Percentiles rank a stretch among this genome's conserved stretches.
These are phyloP conservation scores for Archips xylosteana DNA, from an alignment of 2,888 invertebrate genomes.

Conservation along the genomic window DNA sequence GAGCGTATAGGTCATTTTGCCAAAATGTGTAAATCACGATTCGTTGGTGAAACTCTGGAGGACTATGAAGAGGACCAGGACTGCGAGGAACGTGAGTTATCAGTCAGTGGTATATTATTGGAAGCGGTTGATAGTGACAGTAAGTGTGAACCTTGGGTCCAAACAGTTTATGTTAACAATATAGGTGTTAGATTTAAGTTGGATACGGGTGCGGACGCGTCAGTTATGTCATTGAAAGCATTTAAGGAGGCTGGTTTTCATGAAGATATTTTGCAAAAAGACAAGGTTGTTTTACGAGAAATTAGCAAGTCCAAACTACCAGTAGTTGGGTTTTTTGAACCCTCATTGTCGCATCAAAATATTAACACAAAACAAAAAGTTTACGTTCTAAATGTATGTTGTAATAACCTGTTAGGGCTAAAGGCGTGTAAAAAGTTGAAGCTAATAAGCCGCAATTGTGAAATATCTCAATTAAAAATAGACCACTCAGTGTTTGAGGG, in stretches of 20 bases:
- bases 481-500: slow-evolving; percentile 2
- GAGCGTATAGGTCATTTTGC: no score
- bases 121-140: background rate
- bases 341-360: background rate
- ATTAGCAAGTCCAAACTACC: slow-evolving; percentile 25
- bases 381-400: slow-evolving; percentile 21
- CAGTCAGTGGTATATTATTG: no score
- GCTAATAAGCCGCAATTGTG: slow-evolving; percentile 11
- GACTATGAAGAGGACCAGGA: no score
- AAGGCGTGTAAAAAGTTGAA: slow-evolving; percentile 22
- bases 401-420: slow-evolving; percentile 32
- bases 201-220: slow-evolving; percentile 35
- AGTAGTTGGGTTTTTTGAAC: slow-evolving; percentile 28
- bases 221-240: slow-evolving; percentile 16
- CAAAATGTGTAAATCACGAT: no score
- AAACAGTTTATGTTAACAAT: slow-evolving; percentile 18
- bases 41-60: no score
- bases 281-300: slow-evolving; percentile 13
- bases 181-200: slow-evolving; percentile 29
- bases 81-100: no score
- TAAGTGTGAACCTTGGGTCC: background rate
- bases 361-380: slow-evolving; percentile 3
- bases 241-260: slow-evolving; percentile 15
- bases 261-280: background rate
- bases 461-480: background rate